Conservation (phyloP, 2,113 vertebrate species). For the Cephalophus harveyi region DNA sequence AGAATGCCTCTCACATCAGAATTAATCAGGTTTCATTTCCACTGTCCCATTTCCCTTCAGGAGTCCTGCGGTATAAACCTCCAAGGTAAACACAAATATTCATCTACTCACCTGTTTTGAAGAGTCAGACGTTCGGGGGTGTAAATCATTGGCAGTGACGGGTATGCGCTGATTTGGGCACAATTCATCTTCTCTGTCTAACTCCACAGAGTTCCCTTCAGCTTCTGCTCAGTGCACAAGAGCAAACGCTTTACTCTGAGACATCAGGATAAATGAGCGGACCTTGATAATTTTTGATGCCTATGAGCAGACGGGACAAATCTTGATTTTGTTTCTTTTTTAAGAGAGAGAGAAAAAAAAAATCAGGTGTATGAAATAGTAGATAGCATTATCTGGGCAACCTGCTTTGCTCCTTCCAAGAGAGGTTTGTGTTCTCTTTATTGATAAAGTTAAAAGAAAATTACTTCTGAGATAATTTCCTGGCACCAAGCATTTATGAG, state of each 20-base stretch:
- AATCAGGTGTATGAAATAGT: background rate
- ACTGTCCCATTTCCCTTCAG: slow-evolving; percentile 41
- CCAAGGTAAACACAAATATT: slow-evolving; percentile 53
- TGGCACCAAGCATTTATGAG: background rate
- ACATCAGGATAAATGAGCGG: background rate
- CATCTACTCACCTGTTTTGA: slow-evolving; percentile 32
- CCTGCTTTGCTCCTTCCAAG: background rate
- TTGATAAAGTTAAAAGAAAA: background rate
- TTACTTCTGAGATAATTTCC: background rate
- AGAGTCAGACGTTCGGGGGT: background rate
- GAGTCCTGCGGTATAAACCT: slow-evolving; percentile 34
- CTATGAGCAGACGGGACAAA: background rate
- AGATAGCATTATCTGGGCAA: background rate
- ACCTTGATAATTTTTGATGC: background rate
- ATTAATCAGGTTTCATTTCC: slow-evolving; percentile 33
- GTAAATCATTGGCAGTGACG: background rate
- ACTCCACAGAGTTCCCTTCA: background rate
- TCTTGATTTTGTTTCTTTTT: background rate
- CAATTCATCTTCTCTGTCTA: background rate
- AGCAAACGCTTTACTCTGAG: background rate
- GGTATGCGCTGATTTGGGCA: background rate
- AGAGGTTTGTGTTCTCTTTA: background rate
- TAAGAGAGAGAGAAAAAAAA: background rate
- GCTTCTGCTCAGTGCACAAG: background rate
- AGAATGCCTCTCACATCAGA: slow-evolving; percentile 23